Evolutionary conservation across 2,113 vertebrate genomes (phyloP).

Genomic region (Panthera leo): DNA sequence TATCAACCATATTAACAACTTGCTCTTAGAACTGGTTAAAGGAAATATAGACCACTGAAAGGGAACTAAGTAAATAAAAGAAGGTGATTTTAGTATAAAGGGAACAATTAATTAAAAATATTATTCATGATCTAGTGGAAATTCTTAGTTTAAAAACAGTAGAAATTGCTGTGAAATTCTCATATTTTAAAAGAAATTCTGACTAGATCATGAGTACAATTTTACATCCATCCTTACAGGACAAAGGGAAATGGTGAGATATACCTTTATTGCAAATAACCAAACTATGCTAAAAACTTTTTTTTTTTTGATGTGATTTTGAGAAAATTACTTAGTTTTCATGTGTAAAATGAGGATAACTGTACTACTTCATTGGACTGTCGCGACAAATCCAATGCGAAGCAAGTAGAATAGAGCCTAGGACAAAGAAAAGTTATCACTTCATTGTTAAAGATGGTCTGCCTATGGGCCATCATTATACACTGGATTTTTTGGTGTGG

Average conservation of each 20-base stretch:
- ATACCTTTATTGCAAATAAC: background rate
- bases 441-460: background rate
- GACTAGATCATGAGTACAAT: background rate
- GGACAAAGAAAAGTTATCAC: background rate
- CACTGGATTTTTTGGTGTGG: background rate
- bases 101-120: constrained; percentile 32
- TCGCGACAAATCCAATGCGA: background rate
- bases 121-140: constrained; percentile 27
- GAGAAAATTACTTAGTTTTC: background rate
- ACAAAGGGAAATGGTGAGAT: background rate
- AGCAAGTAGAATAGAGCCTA: background rate
- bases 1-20: constrained; percentile 37
- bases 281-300: background rate
- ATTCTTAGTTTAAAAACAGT: constrained; percentile 40
- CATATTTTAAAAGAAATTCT: constrained; percentile 56
- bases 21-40: constrained; percentile 59
- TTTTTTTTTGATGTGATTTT: background rate
- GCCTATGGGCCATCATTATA: background rate
- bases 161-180: constrained; percentile 27
- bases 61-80: constrained; percentile 47
- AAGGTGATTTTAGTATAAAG: constrained; percentile 34
- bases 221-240: background rate
- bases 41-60: constrained; percentile 52
- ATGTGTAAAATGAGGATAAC: background rate
- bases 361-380: background rate